Conservation (phyloP, 2,797 vertebrate species). For the Gymnoscopelus braueri region DNA sequence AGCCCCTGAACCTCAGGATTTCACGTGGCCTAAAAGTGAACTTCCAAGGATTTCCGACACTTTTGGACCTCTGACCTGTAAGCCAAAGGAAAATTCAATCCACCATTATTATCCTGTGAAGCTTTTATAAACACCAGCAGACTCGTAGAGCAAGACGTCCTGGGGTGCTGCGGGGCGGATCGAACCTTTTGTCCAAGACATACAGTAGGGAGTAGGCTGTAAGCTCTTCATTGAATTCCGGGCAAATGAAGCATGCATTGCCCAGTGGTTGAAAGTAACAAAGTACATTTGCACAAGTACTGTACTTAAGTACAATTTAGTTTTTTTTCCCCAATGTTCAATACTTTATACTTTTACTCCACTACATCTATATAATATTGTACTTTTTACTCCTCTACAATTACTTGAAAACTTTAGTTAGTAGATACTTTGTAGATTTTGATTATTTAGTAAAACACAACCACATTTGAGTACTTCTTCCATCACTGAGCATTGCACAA, state of each 20-base stretch:
- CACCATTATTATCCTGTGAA: slow-evolving; percentile 23
- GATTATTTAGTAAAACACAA: too few species aligned
- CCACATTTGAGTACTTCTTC: too few species aligned
- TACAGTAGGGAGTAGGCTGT: neutral
- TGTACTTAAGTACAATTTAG: too few species aligned
- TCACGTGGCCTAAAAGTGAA: slow-evolving; percentile 32
- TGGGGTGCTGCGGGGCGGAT: slow-evolving; percentile 30
- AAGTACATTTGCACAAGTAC: too few species aligned
- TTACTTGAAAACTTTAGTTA: too few species aligned
- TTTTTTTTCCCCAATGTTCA: too few species aligned
- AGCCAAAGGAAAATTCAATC: slow-evolving; percentile 30
- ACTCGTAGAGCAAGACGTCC: slow-evolving; percentile 22
- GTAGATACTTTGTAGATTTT: too few species aligned
- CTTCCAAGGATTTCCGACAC: slow-evolving; percentile 18
- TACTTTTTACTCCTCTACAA: too few species aligned
- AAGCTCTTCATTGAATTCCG: slow-evolving; percentile 13
- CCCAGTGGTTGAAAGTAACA: too few species aligned
- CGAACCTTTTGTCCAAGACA: neutral
- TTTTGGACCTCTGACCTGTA: slow-evolving; percentile 22
- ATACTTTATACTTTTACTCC: too few species aligned
- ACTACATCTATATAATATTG: too few species aligned
- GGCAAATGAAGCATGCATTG: slow-evolving; percentile 3
- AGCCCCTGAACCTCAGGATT: slow-evolving; percentile 9
- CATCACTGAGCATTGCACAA: too few species aligned
- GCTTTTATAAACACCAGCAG: slow-evolving; percentile 20